phyloP scores from a whole-genome alignment of 2,113 vertebrate species.

The Chionomys nivalis region DNA sequence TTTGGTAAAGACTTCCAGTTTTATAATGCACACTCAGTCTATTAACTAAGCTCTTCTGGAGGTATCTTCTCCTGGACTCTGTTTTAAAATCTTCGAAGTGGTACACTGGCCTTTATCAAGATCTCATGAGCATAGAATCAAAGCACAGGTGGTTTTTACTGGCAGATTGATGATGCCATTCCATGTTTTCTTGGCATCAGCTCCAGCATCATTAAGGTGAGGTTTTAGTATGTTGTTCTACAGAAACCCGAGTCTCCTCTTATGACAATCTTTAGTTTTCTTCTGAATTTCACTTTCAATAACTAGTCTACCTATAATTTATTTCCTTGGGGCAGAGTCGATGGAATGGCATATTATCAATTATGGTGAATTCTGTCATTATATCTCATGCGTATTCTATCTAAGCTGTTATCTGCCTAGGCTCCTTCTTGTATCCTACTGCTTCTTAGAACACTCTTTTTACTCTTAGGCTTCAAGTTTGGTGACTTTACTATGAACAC shows the following conservation, averaged over 20 bases:
- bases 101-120: background rate
- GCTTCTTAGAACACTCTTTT: background rate
- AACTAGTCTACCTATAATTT: conserved; percentile 32
- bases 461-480: background rate
- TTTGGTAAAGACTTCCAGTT: background rate
- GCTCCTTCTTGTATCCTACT: background rate
- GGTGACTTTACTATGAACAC: background rate
- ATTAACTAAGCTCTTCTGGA: background rate
- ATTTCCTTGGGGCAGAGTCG: background rate
- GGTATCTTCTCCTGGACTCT: background rate
- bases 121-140: background rate
- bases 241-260: conserved; percentile 14
- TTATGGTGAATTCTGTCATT: background rate
- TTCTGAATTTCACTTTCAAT: conserved; percentile 42
- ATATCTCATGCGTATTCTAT: background rate
- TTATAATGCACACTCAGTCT: background rate
- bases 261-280: background rate
- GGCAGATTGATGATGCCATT: background rate
- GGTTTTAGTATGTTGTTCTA: background rate
- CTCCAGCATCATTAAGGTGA: background rate
- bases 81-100: background rate
- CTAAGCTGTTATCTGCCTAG: background rate
- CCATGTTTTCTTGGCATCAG: background rate
- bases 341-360: background rate
- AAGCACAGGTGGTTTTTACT: background rate